Percentiles rank a stretch among this genome's conserved stretches.
phyloP scores from a whole-genome alignment of 1,140 invertebrate genomes.

The Globodera rostochiensis region DNA sequence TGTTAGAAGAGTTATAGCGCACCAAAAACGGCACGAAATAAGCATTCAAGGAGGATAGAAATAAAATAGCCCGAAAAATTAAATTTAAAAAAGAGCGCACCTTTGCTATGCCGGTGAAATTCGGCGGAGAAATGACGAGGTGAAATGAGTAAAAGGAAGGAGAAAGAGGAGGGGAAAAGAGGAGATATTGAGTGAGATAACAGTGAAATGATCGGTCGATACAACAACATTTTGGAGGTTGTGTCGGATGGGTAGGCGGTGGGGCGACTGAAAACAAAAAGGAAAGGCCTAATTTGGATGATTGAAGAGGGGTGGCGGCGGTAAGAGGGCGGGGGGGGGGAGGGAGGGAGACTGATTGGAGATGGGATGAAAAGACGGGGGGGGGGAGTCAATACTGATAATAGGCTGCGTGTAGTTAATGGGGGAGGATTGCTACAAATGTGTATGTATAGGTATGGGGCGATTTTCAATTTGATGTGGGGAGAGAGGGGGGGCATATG shows the following conservation, averaged over 20 bases:
- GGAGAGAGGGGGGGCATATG: too few species aligned
- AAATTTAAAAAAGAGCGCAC: background rate
- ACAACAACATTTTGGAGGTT: background rate
- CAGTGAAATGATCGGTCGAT: conserved; percentile 6
- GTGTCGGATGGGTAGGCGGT: background rate
- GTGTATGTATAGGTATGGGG: too few species aligned
- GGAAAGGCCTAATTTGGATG: background rate
- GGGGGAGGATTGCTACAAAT: too few species aligned
- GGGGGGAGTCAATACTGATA: too few species aligned
- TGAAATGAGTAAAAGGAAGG: background rate
- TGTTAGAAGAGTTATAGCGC: too few species aligned
- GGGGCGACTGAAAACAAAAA: background rate
- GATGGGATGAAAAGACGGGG: too few species aligned
- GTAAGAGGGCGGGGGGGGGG: background rate
- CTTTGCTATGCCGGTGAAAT: background rate
- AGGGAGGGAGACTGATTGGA: too few species aligned
- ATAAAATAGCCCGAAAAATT: too few species aligned
- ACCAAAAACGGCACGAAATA: too few species aligned
- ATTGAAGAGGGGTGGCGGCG: background rate
- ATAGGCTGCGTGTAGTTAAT: too few species aligned
- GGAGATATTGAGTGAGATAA: background rate
- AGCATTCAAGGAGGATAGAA: too few species aligned
- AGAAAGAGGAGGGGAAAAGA: background rate
- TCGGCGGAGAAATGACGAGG: conserved; percentile 1
- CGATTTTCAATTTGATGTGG: too few species aligned